Conservation (phyloP, 2,888 invertebrate genomes). For the Leptogaster cylindrica region DNA sequence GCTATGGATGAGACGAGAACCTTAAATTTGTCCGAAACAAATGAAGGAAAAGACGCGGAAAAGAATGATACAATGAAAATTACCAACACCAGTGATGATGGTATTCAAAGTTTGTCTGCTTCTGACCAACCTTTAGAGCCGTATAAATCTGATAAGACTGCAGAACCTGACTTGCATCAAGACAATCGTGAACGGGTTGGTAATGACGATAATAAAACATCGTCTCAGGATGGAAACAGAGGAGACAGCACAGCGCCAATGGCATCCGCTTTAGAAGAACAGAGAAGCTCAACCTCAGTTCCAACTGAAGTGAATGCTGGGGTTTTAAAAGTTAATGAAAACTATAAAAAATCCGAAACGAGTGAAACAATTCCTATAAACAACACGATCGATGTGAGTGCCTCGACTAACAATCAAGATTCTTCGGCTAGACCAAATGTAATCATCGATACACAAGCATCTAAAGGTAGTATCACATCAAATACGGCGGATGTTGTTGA, state of each 20-base stretch:
- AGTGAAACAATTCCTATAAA: neutral
- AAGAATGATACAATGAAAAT: neutral
- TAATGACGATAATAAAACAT: too few relatives aligned
- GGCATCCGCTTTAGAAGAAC: neutral
- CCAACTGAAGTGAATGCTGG: slow-evolving; percentile 23
- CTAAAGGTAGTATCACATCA: slow-evolving; percentile 61
- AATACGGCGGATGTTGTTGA: slow-evolving; percentile 55
- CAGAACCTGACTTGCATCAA: neutral
- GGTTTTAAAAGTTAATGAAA: slow-evolving; percentile 48
- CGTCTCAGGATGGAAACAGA: neutral
- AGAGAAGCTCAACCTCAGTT: too few relatives aligned
- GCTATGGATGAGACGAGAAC: neutral
- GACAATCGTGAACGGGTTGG: too few relatives aligned
- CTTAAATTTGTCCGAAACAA: neutral
- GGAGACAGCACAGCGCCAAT: too few relatives aligned
- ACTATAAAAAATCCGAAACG: slow-evolving; percentile 36
- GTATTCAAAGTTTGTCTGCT: neutral
- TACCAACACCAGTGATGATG: neutral
- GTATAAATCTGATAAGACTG: neutral
- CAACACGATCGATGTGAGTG: neutral
- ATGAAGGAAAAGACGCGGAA: neutral
- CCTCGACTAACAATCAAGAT: neutral
- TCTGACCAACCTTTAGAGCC: neutral
- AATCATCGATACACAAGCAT: slow-evolving; percentile 48
- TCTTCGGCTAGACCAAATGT: slow-evolving; percentile 47